Evolutionary conservation across 2,797 vertebrate genomes (phyloP).

Genomic region (Eutrigla gurnardus): DNA sequence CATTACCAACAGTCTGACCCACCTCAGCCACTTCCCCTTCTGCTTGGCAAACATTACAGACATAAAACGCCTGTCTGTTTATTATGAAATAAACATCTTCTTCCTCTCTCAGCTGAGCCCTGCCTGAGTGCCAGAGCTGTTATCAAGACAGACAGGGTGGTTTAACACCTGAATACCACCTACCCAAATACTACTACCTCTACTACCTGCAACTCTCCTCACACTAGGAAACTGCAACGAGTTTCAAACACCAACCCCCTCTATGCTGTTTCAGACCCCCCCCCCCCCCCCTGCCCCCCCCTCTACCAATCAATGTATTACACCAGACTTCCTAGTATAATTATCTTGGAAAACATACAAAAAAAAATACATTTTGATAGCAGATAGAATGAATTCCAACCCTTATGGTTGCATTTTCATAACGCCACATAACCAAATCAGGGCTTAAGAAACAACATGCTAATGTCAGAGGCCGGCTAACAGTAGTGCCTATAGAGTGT

Average conservation of each 20-base stretch:
- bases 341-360: too few species aligned
- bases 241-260: background rate
- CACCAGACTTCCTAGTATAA: background rate
- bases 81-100: background rate
- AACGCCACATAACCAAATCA: too few species aligned
- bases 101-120: slow-evolving; percentile 1
- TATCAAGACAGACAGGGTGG: background rate
- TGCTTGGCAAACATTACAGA: background rate
- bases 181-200: background rate
- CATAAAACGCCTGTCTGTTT: background rate
- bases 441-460: too few species aligned
- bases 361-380: background rate
- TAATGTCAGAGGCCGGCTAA: background rate
- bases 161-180: background rate
- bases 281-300: background rate
- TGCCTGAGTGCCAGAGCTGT: slow-evolving; percentile 3
- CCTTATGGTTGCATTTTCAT: background rate
- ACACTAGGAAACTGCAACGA: background rate
- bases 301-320: background rate
- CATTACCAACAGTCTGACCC: background rate
- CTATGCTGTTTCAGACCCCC: background rate
- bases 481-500: background rate
- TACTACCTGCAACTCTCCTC: background rate
- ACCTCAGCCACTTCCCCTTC: slow-evolving; percentile 9
- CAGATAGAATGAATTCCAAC: background rate